phyloP scores from a whole-genome alignment of 1,140 invertebrate species.

The Nephila pilipes region DNA sequence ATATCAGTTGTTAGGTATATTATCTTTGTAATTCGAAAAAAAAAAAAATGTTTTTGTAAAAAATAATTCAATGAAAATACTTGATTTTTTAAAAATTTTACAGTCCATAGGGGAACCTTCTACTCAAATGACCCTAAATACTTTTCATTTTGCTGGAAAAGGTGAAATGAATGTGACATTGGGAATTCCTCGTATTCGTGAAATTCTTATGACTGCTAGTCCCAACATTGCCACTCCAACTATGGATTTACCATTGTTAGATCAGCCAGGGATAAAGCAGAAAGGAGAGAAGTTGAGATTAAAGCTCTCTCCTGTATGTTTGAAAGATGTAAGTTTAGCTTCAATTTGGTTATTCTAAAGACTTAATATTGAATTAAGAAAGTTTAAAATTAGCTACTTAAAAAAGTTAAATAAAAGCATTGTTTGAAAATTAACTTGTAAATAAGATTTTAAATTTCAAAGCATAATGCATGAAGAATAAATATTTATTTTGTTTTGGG shows the following conservation, averaged over 20 bases:
- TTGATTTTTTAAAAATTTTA: constrained; percentile 29
- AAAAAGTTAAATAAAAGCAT: too few species aligned
- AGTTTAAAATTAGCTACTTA: too few species aligned
- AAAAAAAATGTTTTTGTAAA: too few species aligned
- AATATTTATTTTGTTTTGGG: too few species aligned
- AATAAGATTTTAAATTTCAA: too few species aligned
- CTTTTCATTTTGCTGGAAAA: constrained; percentile 99
- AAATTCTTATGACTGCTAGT: constrained; percentile 98
- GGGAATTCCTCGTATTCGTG: constrained; percentile 96
- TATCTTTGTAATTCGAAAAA: too few species aligned
- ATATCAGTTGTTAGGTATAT: too few species aligned
- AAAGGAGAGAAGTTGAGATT: constrained; percentile 87
- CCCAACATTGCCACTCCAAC: constrained; percentile 96
- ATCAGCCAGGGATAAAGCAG: constrained; percentile 80
- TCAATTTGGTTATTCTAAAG: too few species aligned
- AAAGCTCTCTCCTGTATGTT: constrained; percentile 88
- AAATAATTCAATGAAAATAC: too few species aligned
- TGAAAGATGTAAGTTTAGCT: constrained; percentile 87
- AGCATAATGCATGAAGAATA: too few species aligned
- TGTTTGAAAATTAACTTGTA: too few species aligned
- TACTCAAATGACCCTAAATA: constrained; percentile 99
- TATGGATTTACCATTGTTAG: constrained; percentile 93
- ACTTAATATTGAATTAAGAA: too few species aligned
- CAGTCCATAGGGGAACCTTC: constrained; percentile 98
- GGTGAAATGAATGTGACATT: constrained; percentile 99